These are phyloP conservation scores for Halocaridina rubra DNA, from an alignment of 2,888 invertebrate species.

Conservation along the genomic window DNA sequence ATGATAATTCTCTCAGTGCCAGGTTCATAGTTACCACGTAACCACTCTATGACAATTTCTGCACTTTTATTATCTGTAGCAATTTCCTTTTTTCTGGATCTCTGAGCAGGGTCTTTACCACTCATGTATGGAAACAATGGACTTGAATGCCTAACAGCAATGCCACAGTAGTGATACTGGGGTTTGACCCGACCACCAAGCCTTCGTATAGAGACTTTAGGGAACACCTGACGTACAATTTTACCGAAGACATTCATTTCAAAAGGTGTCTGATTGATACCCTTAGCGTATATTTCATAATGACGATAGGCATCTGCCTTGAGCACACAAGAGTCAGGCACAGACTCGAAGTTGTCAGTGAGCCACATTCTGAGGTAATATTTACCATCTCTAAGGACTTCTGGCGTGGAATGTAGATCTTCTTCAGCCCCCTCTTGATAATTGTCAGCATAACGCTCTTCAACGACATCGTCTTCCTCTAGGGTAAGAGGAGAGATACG, in stretches of 20 bases:
- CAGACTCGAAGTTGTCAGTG: constrained; percentile 60
- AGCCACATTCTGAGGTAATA: constrained; percentile 61
- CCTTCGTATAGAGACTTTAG: constrained; percentile 58
- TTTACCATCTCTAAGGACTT: constrained; percentile 60
- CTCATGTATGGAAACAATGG: constrained; percentile 45
- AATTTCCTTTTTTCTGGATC: constrained; percentile 62
- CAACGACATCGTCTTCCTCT: constrained; percentile 31
- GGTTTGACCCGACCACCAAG: constrained; percentile 60
- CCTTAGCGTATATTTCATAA: constrained; percentile 52
- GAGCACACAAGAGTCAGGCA: constrained; percentile 61
- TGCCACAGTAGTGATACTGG: constrained; percentile 63
- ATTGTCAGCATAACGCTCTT: constrained; percentile 33
- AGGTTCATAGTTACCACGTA: constrained; percentile 36
- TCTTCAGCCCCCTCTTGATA: constrained; percentile 33
- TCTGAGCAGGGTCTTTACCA: constrained; percentile 61
- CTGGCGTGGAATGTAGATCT: constrained; percentile 51
- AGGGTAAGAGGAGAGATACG: constrained; percentile 46
- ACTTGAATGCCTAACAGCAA: constrained; percentile 58
- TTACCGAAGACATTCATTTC: constrained; percentile 64
- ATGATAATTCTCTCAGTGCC: constrained; percentile 51
- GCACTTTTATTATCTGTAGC: constrained; percentile 59
- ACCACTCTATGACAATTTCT: constrained; percentile 59
- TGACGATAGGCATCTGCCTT: constrained; percentile 62
- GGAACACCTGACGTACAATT: constrained; percentile 62
- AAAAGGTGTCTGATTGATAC: constrained; percentile 60